Evolutionary conservation across 1,140 invertebrate genomes (phyloP).

Genomic region (Bemisia tabaci): DNA sequence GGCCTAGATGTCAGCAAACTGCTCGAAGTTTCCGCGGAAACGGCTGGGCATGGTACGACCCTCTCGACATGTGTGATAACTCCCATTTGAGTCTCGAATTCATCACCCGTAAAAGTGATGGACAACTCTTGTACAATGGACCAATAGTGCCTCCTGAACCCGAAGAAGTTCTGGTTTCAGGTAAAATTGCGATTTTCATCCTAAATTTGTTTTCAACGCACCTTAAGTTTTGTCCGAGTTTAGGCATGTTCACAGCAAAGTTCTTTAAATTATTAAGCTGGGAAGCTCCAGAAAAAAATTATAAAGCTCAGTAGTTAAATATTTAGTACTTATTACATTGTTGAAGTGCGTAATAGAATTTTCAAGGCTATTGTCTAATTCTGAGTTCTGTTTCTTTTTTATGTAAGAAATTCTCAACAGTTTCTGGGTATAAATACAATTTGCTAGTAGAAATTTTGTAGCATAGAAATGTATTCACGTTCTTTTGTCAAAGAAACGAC

Average conservation of each 20-base stretch:
- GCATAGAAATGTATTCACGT: no score
- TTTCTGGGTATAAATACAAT: no score
- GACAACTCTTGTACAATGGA: conserved; percentile 90
- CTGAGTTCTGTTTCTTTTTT: no score
- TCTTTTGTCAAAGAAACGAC: no score
- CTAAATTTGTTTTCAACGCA: background rate
- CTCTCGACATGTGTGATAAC: conserved; percentile 88
- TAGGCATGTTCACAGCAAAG: background rate
- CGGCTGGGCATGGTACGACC: conserved; percentile 91
- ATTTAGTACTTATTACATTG: background rate
- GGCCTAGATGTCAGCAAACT: conserved; percentile 90
- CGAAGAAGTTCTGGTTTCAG: conserved; percentile 75
- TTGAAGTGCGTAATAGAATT: background rate
- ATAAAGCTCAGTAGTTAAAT: background rate
- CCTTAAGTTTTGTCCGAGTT: background rate
- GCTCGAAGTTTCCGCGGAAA: conserved; percentile 82
- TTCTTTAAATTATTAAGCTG: background rate
- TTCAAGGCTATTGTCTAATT: conserved; percentile 10
- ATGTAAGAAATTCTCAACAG: no score
- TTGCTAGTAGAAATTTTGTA: no score
- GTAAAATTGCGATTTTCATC: conserved; percentile 25
- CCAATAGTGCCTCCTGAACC: conserved; percentile 82
- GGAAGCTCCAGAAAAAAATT: background rate
- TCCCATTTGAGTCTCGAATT: conserved; percentile 92
- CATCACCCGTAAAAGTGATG: conserved; percentile 77